Base-by-base conservation (phyloP, 2,888 invertebrate genomes). In the Nasonovia ribisnigri region DNA sequence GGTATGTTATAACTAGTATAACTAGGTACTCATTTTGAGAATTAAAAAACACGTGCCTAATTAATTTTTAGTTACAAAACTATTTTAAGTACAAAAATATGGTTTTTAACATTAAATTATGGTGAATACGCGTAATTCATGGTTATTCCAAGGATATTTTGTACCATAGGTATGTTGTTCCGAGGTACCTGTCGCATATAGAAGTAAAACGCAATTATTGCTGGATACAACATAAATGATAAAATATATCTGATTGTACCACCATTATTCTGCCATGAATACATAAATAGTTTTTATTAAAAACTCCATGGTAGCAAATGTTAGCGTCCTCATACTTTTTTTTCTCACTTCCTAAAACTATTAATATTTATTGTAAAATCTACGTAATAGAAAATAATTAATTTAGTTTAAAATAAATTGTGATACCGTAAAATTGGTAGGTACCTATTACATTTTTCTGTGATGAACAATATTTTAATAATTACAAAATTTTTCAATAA, bases 91-190 rank as follows among this genome's bases (percentile, higher is more conserved):
- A 77, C 8, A 36, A 77, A 77, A 36, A 77, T 77, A 36, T 36
- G 8, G 42, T 36, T 77, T 77, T 77, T 77, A 20, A 77, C 36
- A 36, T 77, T 36, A 77, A 16, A 77, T 77, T 36, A 29, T 77
- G 20, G 36, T 20, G 77, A 77, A 77, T 77, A 36, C 20, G 0
- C 20, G 0, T 36, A 87, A 13, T n/a, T 36, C 36, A 3, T 20
- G 48, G n/a, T n/a, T 20, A n/a, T 86, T 87, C 48, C 86, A 87
- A 87, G 86, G 86, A 87, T 87, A 48, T 87, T 87, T 48, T 87
- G 16, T 46, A 29, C 86, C 29, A n/a, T 86, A 11, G 43, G 26
- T n/a, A 29, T 46, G 5, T 1, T n/a, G 3, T 43, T n/a, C n/a
- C n/a, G n/a, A n/a, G n/a, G 43, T 84, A 84, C 67, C 67, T 67